These are phyloP conservation scores for Tapera naevia DNA, from an alignment of 2,797 vertebrate species.

Conservation along the genomic window DNA sequence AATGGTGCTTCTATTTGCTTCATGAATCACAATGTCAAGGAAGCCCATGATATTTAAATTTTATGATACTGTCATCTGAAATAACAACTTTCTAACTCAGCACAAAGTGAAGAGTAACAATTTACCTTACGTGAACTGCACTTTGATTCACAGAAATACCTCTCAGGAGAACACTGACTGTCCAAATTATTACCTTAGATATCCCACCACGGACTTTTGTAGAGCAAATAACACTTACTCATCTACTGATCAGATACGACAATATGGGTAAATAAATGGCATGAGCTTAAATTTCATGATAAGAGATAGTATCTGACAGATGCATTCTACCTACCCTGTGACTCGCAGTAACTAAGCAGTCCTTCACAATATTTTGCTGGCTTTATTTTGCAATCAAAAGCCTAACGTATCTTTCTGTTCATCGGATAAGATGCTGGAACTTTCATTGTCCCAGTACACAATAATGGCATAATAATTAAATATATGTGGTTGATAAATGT, in stretches of 20 bases:
- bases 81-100: constrained; percentile 49
- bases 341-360: not conserved
- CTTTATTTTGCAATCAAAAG: not conserved
- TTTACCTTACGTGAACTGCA: constrained; percentile 32
- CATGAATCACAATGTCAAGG: constrained; percentile 52
- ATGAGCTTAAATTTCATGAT: not conserved
- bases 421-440: not conserved
- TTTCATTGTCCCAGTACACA: not conserved
- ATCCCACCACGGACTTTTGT: not conserved
- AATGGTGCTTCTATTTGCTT: constrained; percentile 45
- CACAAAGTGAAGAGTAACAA: constrained; percentile 46
- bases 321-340: not conserved
- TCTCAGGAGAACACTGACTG: constrained; percentile 24
- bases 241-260: not conserved
- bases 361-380: not conserved
- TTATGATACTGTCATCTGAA: constrained; percentile 17
- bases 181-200: constrained; percentile 30
- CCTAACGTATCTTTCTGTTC: not conserved
- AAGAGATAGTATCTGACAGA: not conserved
- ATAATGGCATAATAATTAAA: not conserved
- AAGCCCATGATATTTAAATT: constrained; percentile 62
- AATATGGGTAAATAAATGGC: constrained; percentile 5
- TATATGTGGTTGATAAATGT: not conserved
- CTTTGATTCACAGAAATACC: constrained; percentile 36
- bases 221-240: constrained; percentile 24